Evolutionary conservation across 53 echinoderm and acorn worm species (phyloP), one percentile per base, ranked within the genome.

Genomic region (Astropecten irregularis): DNA sequence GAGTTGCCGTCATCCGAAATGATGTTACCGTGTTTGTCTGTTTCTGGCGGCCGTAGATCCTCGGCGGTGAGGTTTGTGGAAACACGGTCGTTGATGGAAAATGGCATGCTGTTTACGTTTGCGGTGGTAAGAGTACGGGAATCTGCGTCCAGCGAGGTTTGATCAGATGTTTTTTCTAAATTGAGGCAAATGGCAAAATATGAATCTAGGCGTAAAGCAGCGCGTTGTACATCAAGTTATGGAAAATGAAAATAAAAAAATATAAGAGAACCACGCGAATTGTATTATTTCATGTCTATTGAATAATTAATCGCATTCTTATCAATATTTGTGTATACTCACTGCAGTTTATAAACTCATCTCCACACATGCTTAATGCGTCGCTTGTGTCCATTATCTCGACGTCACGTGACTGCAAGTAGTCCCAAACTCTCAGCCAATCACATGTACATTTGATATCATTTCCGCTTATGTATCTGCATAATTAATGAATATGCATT

Each of bases 361-460:
- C 47, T 23, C 9, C 34, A 31, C 46, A 47, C 9, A 30, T 14
- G 5, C 36, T 33, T 7, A 79, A 8, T n/a, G 79, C 62, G 11
- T 79, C 79, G 20, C 79, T 79, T 14, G 32, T 60, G 39, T 79
- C 79, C 79, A 79, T 79, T 6, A 79, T 79, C 30, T 79, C 63
- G 35, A 79, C 56, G 57, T 62, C 79, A 79, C 79, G 79, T 62
- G 62, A 79, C 30, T 60, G 61, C 35, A 79, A 31, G 48, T 28
- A 11, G 79, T 62, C 62, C 61, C 16, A 62, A 16, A 79, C 62
- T 47, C 56, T 29, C 46, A 79, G 61, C 79, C 79, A 79, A 47
- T 61, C 46, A 19, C 79, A 79, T 8, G 61, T 60, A 62, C 79
- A 79, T 9, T 60, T 62, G 23, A 79, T 79, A 3, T 19, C n/a